These are phyloP conservation scores for Bufo bufo DNA, from an alignment of 2,113 vertebrate genomes.

Conservation along the genomic window DNA sequence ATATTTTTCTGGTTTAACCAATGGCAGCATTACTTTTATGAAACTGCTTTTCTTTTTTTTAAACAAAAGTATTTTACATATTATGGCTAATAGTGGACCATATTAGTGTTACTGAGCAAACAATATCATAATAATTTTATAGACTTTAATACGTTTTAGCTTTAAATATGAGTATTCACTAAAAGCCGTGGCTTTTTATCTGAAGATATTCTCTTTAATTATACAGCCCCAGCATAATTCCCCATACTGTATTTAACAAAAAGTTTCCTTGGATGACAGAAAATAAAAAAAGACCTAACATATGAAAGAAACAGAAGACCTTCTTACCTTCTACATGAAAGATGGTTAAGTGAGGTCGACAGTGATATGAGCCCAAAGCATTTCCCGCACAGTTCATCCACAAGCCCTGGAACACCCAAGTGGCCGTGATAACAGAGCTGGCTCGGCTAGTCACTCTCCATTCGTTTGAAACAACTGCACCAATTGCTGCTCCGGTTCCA, in stretches of 20 bases:
- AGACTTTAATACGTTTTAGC: neutral
- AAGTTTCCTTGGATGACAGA: too few relatives aligned
- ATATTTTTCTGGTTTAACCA: too few relatives aligned
- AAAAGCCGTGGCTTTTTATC: neutral
- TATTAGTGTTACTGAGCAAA: too few relatives aligned
- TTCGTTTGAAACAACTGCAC: conserved; percentile 86
- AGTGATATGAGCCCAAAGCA: conserved; percentile 88
- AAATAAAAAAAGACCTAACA: neutral
- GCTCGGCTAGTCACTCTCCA: conserved; percentile 91
- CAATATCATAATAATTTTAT: neutral
- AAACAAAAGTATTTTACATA: too few relatives aligned
- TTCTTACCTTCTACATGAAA: conserved; percentile 85
- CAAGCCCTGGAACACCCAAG: conserved; percentile 93
- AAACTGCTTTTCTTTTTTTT: too few relatives aligned
- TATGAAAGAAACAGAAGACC: neutral
- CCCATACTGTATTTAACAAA: neutral
- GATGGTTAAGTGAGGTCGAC: conserved; percentile 87
- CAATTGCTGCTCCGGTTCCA: conserved; percentile 85
- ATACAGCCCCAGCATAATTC: neutral
- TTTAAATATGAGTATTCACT: neutral
- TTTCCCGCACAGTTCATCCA: conserved; percentile 96
- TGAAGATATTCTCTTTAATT: neutral
- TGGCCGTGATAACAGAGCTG: conserved; percentile 91
- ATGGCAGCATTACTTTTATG: too few relatives aligned
- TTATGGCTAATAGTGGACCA: too few relatives aligned